These are phyloP conservation scores for Drosophila lini DNA, from an alignment of 1,140 invertebrate species.

Conservation along the genomic window DNA sequence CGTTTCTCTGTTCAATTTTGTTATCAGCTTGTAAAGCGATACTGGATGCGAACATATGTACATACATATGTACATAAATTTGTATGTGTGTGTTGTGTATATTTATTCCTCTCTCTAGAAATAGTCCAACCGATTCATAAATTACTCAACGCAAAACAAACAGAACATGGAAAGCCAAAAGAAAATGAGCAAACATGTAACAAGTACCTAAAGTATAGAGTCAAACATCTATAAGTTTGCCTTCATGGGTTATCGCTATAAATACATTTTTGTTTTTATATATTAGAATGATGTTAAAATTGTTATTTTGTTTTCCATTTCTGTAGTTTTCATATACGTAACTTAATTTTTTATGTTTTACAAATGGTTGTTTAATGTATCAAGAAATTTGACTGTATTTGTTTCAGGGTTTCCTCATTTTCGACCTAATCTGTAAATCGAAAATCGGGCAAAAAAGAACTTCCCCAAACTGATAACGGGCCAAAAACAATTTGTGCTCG, in stretches of 20 bases:
- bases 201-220: background rate
- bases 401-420: constrained; percentile 12
- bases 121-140: constrained; percentile 35
- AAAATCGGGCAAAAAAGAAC: constrained; percentile 28
- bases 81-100: constrained; percentile 5
- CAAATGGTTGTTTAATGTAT: background rate
- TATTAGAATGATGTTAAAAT: too few relatives aligned
- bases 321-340: background rate
- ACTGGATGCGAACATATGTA: background rate
- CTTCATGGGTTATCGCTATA: background rate
- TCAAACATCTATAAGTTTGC: background rate
- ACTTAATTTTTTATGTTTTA: background rate
- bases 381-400: constrained; percentile 1
- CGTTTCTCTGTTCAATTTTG: constrained; percentile 39
- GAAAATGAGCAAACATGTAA: constrained; percentile 8
- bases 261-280: background rate
- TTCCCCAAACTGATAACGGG: constrained; percentile 42
- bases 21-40: constrained; percentile 45
- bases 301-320: background rate
- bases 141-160: constrained; percentile 51
- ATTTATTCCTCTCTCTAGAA: constrained; percentile 1
- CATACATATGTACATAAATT: background rate
- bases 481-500: constrained; percentile 14
- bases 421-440: constrained; percentile 36
- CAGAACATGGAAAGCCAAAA: constrained; percentile 14